phyloP scores from a whole-genome alignment of 2,113 vertebrate species.

The Istiophorus platypterus region DNA sequence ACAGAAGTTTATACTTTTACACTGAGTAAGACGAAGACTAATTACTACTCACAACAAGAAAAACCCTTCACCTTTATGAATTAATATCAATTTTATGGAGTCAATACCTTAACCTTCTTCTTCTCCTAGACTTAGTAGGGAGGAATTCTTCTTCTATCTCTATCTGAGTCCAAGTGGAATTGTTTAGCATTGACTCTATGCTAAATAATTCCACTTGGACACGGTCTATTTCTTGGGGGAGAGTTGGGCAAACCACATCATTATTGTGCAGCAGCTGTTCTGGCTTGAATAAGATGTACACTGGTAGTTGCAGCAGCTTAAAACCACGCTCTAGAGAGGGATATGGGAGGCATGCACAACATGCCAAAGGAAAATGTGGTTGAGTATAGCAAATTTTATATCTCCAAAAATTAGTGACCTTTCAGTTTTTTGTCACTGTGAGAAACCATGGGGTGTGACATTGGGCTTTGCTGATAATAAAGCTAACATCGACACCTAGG shows the following conservation, averaged over 20 bases:
- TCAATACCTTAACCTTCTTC: background rate
- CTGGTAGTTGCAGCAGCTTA: slow-evolving; percentile 28
- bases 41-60: slow-evolving; percentile 24
- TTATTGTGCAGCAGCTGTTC: slow-evolving; percentile 59
- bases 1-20: slow-evolving; percentile 50
- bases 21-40: slow-evolving; percentile 34
- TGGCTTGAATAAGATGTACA: slow-evolving; percentile 26
- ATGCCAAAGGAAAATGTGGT: background rate
- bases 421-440: background rate
- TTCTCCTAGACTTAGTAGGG: background rate
- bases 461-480: background rate
- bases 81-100: slow-evolving; percentile 15
- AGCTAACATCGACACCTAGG: background rate
- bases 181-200: slow-evolving; percentile 24
- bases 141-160: background rate
- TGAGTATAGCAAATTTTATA: background rate
- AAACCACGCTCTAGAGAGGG: slow-evolving; percentile 5
- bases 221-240: slow-evolving; percentile 46
- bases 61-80: slow-evolving; percentile 25
- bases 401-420: slow-evolving; percentile 11
- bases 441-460: background rate
- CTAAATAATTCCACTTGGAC: background rate
- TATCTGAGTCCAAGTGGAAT: slow-evolving; percentile 43
- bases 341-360: background rate
- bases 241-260: slow-evolving; percentile 48